Evolutionary conservation across 2,113 vertebrate genomes (phyloP).

Genomic region (Dromas ardeola): DNA sequence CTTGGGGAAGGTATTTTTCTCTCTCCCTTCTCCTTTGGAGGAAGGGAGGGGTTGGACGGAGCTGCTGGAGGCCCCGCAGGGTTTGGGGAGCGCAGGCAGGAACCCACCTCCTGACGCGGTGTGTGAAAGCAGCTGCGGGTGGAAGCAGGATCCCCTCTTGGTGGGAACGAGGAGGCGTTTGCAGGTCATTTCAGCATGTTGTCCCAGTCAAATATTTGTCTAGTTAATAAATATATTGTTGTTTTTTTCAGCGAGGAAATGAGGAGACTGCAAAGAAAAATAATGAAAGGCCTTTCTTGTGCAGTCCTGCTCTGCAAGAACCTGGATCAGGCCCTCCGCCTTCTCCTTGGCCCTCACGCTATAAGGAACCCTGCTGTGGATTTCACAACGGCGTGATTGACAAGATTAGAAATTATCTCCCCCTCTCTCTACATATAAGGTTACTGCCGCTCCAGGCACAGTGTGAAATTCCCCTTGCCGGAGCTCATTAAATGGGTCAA

Average conservation of each 20-base stretch:
- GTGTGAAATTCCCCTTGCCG: constrained; percentile 75
- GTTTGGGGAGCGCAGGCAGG: background rate
- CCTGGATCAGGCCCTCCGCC: constrained; percentile 33
- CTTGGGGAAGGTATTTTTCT: background rate
- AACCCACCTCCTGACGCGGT: background rate
- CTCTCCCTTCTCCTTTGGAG: background rate
- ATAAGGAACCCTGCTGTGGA: constrained; percentile 56
- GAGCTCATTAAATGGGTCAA: constrained; percentile 76
- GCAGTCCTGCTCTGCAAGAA: constrained; percentile 13
- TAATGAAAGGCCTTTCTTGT: constrained; percentile 61
- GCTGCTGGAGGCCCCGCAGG: background rate
- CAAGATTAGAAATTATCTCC: constrained; percentile 68
- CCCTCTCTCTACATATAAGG: constrained; percentile 66
- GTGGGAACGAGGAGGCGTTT: constrained; percentile 30
- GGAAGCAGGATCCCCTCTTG: constrained; percentile 22
- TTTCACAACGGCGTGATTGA: constrained; percentile 72
- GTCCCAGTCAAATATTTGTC: constrained; percentile 67
- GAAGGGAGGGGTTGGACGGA: background rate
- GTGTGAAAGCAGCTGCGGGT: background rate
- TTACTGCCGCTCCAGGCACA: constrained; percentile 72
- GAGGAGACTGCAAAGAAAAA: constrained; percentile 52
- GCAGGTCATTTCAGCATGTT: constrained; percentile 59
- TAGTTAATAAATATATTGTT: constrained; percentile 68
- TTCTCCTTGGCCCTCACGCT: constrained; percentile 54
- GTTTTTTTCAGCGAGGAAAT: constrained; percentile 58